Percentiles rank a stretch among this genome's conserved stretches.
Conservation (phyloP, 2,113 vertebrate species). For the Noctilio leporinus region DNA sequence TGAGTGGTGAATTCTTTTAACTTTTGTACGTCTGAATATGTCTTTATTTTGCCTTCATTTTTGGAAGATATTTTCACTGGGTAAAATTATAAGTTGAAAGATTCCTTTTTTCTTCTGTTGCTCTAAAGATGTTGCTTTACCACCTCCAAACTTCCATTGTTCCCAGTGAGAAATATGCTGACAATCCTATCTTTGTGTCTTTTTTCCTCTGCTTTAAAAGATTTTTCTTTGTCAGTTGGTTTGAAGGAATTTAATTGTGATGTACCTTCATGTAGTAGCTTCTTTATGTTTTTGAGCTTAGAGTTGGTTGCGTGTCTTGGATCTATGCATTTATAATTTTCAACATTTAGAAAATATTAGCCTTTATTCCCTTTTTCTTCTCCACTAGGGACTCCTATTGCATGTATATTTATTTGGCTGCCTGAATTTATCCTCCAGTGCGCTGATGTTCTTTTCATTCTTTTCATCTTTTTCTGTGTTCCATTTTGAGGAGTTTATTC, state of each 20-base stretch:
- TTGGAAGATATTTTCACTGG: neutral
- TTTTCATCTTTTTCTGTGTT: neutral
- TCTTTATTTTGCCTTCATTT: neutral
- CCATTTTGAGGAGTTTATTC: neutral
- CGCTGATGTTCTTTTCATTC: neutral
- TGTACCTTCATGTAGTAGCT: neutral
- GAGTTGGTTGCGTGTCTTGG: neutral
- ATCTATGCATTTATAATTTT: neutral
- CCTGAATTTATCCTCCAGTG: neutral
- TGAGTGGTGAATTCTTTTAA: neutral
- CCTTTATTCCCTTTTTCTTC: neutral
- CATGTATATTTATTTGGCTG: neutral
- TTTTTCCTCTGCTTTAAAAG: neutral
- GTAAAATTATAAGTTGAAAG: neutral
- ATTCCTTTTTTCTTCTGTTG: neutral
- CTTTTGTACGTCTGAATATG: neutral
- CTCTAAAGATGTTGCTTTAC: neutral
- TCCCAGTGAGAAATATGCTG: neutral
- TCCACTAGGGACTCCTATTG: neutral
- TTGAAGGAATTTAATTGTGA: neutral
- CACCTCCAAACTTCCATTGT: neutral
- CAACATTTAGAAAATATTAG: neutral
- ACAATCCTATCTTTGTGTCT: neutral
- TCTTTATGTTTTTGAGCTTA: neutral
- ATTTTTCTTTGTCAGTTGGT: neutral